Evolutionary conservation across 1,140 invertebrate species (phyloP), one percentile per base, ranked within the genome.

Genomic region (Papilio polyxenes): DNA sequence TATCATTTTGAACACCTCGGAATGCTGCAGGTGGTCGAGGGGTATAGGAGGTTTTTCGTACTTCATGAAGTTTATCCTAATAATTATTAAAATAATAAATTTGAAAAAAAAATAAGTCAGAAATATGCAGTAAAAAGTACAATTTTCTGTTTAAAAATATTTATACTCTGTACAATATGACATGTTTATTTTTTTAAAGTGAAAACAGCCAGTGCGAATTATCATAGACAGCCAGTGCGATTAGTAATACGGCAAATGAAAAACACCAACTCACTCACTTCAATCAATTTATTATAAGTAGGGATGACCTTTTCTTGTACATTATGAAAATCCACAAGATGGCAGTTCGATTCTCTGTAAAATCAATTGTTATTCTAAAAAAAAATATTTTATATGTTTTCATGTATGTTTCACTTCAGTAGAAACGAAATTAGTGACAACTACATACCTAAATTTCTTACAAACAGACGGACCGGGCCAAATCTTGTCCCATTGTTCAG

Each of bases 31-130:
- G 89, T 97, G 96, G 84, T 96, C 96, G 86, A 97, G 95, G 87
- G 96, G 96, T 83, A 95, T 95, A 40, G 96, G 95, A 31, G 97
- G 97, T 89, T 97, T 97, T 89, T 97, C 96, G 93, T 96, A 97
- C 93, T 97, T 97, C 95, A 97, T 96, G 87, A 97, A 97, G 93
- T 97, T 97, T 49, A 97, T 96, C 90, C 97, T 97, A 11, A 72
- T 0, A 7, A 59, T 20, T n/a, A 20, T 53, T 53, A 20, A n/a
- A 20, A 59, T 9, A 9, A 59, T 53, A 53, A 53, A 53, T 53
- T 44, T 3, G 6, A 3, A 40, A 44, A 44, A 7, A 59, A 20
- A 20, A 59, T 6, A 8, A 59, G 8, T n/a, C 7, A 59, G 7
- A 59, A 59, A n/a, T 17, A 3, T 17, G 3, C 56, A 59, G 15